phyloP scores from a whole-genome alignment of 1,140 invertebrate genomes.

The Drosophila leontia region DNA sequence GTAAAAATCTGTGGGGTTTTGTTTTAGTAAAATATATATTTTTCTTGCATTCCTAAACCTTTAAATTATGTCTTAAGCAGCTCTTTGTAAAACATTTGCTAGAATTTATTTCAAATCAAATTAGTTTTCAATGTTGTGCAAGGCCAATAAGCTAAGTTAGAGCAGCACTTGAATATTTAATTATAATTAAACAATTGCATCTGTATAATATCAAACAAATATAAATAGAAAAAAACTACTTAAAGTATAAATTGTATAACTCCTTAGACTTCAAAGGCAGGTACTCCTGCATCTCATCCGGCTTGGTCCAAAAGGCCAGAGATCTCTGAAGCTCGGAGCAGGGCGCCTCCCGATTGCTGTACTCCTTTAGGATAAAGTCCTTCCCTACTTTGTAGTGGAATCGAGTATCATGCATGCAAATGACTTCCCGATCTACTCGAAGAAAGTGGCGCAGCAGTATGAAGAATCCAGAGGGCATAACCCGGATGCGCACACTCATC shows the following conservation, averaged over 20 bases:
- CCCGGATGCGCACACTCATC: slow-evolving; percentile 96
- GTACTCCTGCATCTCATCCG: slow-evolving; percentile 86
- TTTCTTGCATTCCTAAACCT: too few species aligned
- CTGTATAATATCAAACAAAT: too few species aligned
- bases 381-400: slow-evolving; percentile 93
- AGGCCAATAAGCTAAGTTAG: too few species aligned
- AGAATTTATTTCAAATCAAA: too few species aligned
- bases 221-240: slow-evolving; percentile 28
- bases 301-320: slow-evolving; percentile 85
- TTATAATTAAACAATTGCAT: too few species aligned
- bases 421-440: slow-evolving; percentile 96
- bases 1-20: not conserved
- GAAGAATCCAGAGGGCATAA: slow-evolving; percentile 97
- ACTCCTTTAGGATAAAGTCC: slow-evolving; percentile 91
- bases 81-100: too few species aligned
- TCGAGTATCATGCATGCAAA: slow-evolving; percentile 96
- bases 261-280: slow-evolving; percentile 85
- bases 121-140: too few species aligned
- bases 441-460: slow-evolving; percentile 96
- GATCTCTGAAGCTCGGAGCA: slow-evolving; percentile 84
- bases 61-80: too few species aligned
- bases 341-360: slow-evolving; percentile 90
- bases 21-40: not conserved
- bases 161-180: too few species aligned
- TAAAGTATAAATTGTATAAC: slow-evolving; percentile 85